phyloP scores from a whole-genome alignment of 2,888 invertebrate genomes.

The Cerastoderma edule region DNA sequence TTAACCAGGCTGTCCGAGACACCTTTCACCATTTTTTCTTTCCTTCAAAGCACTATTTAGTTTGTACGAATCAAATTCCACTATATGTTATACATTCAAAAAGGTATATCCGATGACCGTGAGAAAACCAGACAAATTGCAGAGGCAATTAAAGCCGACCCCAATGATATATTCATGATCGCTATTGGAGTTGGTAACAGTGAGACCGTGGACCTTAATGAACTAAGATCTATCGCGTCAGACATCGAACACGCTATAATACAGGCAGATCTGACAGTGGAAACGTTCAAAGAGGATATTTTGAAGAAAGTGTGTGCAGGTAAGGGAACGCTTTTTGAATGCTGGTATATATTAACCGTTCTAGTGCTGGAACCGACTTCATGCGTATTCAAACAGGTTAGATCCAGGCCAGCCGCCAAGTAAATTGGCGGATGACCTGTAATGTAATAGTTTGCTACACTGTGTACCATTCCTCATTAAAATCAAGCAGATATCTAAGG shows the following conservation, averaged over 20 bases:
- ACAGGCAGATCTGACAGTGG: background rate
- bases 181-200: conserved; percentile 2
- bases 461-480: too few species aligned
- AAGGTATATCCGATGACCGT: conserved; percentile 15
- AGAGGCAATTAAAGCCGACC: background rate
- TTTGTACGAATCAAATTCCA: too few species aligned
- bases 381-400: too few species aligned
- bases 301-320: conserved; percentile 29
- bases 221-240: conserved; percentile 14
- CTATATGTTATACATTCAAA: background rate
- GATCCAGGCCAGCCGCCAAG: too few species aligned
- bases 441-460: too few species aligned
- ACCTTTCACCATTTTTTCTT: too few species aligned
- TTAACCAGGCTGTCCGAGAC: too few species aligned
- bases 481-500: too few species aligned
- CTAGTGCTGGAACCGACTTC: too few species aligned
- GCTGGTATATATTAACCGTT: too few species aligned
- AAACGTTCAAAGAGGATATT: background rate
- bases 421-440: too few species aligned
- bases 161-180: conserved; percentile 15
- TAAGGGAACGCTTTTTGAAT: background rate
- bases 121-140: background rate
- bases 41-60: too few species aligned
- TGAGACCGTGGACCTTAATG: background rate
- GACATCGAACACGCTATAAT: background rate